Evolutionary conservation across 2,113 vertebrate species (phyloP), one percentile per base, ranked within the genome.

Genomic region (Rhynchomys soricoides): DNA sequence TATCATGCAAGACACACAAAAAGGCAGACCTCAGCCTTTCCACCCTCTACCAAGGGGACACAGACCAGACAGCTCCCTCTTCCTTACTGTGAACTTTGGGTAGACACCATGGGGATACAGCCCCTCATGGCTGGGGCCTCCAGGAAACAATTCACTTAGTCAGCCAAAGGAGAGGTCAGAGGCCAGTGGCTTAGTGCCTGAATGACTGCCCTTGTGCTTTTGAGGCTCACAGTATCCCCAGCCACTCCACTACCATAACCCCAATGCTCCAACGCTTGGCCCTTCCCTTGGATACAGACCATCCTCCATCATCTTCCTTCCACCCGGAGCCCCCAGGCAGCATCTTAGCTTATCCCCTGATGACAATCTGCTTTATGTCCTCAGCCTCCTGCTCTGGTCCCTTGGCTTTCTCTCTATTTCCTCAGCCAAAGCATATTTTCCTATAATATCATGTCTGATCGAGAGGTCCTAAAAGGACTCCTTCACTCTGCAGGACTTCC

Each of bases 371-470:
- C 45, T 94, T 94, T 50, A 59, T 57, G 92, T 96, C 87, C 94
- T 96, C 57, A 1, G 78, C 70, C 57, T 94, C 93, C 85, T 50
- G 88, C 83, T 52, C 68, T 0, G 22, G 93, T 64, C 66, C 92
- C 96, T 62, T n/a, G 0, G 87, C 92, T 94, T 95, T 91, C 90
- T 93, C 96, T 95, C 78, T 62, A 79, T 86, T 93, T 90, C 93
- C 95, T 96, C 19, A 90, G 66, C 93, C 15, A 1, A 52, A 77
- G 90, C 94, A 90, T 85, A 94, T 96, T 97, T 97, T 95, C 97
- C 97, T 97, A 96, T 97, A 97, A 96, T 96, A 97, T 97, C 97
- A 97, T 92, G 93, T 97, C 97, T 96, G 81, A 95, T 48, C 75
- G 82, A 90, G 87, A 66, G 93, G 89, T 96, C 88, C 95, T 89